phyloP scores from a whole-genome alignment of 2,888 invertebrate genomes.

The Villa cingulata region DNA sequence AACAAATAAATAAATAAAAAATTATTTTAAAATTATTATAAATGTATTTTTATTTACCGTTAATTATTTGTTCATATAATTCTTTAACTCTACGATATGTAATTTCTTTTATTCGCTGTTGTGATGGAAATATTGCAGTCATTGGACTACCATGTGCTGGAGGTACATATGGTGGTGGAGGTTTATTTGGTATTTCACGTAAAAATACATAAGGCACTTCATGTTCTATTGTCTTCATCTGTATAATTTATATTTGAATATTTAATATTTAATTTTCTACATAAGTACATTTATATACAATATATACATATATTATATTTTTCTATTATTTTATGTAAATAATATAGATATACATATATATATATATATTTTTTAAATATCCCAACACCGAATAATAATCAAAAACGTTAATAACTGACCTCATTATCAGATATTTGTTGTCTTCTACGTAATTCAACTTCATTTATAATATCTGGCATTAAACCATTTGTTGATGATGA shows the following conservation, averaged over 20 bases:
- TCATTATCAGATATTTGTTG: conserved; percentile 50
- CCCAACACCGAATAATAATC: no score
- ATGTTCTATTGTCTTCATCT: conserved; percentile 47
- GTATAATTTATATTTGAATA: neutral
- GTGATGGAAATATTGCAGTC: conserved; percentile 30
- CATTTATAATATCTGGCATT: conserved; percentile 35
- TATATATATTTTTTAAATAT: no score
- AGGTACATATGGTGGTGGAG: conserved; percentile 62
- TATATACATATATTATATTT: no score
- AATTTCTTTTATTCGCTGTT: conserved; percentile 27
- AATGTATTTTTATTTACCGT: conserved; percentile 22
- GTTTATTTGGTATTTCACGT: conserved; percentile 59
- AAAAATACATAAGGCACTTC: conserved; percentile 37
- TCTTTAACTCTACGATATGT: conserved; percentile 26
- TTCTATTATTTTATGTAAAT: no score
- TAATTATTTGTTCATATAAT: conserved; percentile 23
- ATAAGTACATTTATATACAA: neutral
- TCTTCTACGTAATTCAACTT: conserved; percentile 48
- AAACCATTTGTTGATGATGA: conserved; percentile 11
- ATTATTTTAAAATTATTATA: neutral
- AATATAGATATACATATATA: no score
- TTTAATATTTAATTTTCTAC: neutral
- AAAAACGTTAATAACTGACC: no score
- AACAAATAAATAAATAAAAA: no score
- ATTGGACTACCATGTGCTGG: conserved; percentile 37